Evolutionary conservation across 2,888 invertebrate species (phyloP).

Genomic region (Archips crataeganus): DNA sequence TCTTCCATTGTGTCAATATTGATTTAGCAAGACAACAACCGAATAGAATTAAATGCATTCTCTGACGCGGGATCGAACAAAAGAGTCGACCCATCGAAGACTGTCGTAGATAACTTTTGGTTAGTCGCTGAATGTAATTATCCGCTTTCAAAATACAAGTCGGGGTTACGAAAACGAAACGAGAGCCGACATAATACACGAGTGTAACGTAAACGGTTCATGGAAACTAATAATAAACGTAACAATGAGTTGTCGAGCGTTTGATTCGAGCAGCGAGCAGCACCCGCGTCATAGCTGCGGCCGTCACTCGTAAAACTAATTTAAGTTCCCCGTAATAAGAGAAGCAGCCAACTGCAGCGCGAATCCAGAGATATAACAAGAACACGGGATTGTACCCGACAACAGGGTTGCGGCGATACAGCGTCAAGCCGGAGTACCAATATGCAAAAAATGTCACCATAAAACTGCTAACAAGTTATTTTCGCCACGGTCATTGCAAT

Average conservation of each 20-base stretch:
- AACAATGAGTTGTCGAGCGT: conserved; percentile 76
- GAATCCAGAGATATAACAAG: conserved; percentile 54
- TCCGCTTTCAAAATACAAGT: conserved; percentile 57
- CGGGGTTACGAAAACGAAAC: conserved; percentile 72
- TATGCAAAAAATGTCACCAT: conserved; percentile 50
- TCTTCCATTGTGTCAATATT: conserved; percentile 54
- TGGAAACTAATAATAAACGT: conserved; percentile 80
- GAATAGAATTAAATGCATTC: conserved; percentile 41
- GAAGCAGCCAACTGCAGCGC: conserved; percentile 58
- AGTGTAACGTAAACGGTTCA: conserved; percentile 69
- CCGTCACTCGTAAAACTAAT: conserved; percentile 81
- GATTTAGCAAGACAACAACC: conserved; percentile 53
- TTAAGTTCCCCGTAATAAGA: conserved; percentile 65
- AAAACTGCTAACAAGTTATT: conserved; percentile 47
- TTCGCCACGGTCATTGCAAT: conserved; percentile 51
- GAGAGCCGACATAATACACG: conserved; percentile 58
- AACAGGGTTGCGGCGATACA: conserved; percentile 13
- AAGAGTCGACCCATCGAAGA: conserved; percentile 44
- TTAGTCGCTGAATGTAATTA: conserved; percentile 54
- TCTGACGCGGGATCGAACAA: conserved; percentile 45
- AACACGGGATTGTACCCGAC: conserved; percentile 24
- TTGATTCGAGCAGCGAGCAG: conserved; percentile 64
- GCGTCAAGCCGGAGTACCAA: conserved; percentile 31
- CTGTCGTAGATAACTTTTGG: conserved; percentile 35
- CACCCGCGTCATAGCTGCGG: conserved; percentile 69